A percentile compares a stretch with the other conserved stretches of the same genome.
Evolutionary conservation across 2,797 vertebrate species (phyloP).

Genomic region (Tapirus indicus): DNA sequence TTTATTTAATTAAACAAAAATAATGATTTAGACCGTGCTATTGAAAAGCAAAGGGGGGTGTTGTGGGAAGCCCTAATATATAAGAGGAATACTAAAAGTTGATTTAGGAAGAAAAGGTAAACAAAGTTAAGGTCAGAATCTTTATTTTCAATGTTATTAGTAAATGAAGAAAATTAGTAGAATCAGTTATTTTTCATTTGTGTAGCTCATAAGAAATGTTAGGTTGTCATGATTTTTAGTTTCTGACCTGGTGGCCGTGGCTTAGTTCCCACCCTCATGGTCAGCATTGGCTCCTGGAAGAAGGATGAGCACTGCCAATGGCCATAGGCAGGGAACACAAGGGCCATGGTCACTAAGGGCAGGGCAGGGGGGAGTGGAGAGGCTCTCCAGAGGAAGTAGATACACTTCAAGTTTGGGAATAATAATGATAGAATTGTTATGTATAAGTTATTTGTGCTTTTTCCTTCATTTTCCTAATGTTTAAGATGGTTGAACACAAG

Average conservation of each 20-base stretch:
- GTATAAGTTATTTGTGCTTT: not conserved
- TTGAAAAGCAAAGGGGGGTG: not conserved
- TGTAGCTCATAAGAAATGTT: not conserved
- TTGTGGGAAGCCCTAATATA: not conserved
- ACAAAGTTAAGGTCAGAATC: not conserved
- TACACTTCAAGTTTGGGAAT: not conserved
- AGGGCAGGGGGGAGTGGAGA: fast-evolving
- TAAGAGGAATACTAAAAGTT: not conserved
- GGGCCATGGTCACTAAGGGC: fast-evolving
- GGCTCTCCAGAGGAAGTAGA: not conserved
- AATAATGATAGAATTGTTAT: conserved; percentile 34
- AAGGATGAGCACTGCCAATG: not conserved
- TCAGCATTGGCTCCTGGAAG: not conserved
- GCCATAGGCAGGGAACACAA: fast-evolving
- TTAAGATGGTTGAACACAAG: conserved; percentile 32
- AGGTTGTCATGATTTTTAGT: not conserved
- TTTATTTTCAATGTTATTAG: conserved; percentile 8
- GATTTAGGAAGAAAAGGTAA: conserved; percentile 32
- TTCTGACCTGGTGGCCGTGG: not conserved
- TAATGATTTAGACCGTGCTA: not conserved
- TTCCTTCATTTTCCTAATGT: not conserved
- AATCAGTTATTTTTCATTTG: not conserved
- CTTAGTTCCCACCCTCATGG: not conserved
- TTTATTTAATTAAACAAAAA: conserved; percentile 72
- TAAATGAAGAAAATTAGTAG: not conserved